Conservation (phyloP, 2,888 invertebrate genomes). For the Mythimna ferrago region DNA sequence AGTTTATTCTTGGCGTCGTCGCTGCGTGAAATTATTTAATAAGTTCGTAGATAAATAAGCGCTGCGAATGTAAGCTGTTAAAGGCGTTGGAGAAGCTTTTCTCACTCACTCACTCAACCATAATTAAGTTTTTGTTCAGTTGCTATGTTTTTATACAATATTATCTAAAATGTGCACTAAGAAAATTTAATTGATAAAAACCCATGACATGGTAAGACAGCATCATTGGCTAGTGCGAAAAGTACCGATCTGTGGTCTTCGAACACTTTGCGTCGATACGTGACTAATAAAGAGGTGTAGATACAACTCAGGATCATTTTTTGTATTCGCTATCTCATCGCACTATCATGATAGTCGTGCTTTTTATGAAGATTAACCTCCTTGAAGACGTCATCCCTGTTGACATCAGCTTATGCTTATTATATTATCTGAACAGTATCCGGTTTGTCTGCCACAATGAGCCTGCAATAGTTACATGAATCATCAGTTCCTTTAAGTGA, state of each 20-base stretch:
- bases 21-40: slow-evolving; percentile 37
- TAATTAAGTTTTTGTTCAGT: neutral
- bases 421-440: slow-evolving; percentile 79
- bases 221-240: slow-evolving; percentile 22
- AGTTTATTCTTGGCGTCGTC: slow-evolving; percentile 34
- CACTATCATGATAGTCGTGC: slow-evolving; percentile 68
- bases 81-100: neutral
- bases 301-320: slow-evolving; percentile 57
- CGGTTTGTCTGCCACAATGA: slow-evolving; percentile 76
- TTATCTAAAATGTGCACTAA: neutral
- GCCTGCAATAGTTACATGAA: slow-evolving; percentile 71
- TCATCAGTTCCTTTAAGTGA: slow-evolving; percentile 69
- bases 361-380: slow-evolving; percentile 72
- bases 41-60: slow-evolving; percentile 25
- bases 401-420: slow-evolving; percentile 84
- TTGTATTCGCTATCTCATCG: slow-evolving; percentile 57
- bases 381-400: slow-evolving; percentile 80
- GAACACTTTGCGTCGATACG: slow-evolving; percentile 43
- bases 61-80: slow-evolving; percentile 12
- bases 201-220: slow-evolving; percentile 11
- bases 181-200: slow-evolving; percentile 22
- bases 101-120: neutral
- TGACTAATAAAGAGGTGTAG: slow-evolving; percentile 60
- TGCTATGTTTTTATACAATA: neutral
- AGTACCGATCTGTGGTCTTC: slow-evolving; percentile 30